Evolutionary conservation across 1,140 invertebrate genomes (phyloP), one percentile per base, ranked within the genome.

Genomic region (Arion vulgaris): DNA sequence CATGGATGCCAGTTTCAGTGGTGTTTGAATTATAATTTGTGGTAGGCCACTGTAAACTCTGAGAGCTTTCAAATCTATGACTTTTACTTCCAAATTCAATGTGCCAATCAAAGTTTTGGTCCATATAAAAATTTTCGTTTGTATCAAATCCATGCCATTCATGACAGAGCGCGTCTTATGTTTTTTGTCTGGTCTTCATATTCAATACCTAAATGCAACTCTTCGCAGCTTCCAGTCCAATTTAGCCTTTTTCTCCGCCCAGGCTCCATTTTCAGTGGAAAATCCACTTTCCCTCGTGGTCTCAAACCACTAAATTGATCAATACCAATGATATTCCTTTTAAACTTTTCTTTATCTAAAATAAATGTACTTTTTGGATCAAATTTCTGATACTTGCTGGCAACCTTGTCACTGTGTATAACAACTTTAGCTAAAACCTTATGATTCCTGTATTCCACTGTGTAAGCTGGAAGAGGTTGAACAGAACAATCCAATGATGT

Each of bases 61-160:
- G 7, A 7, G n/a, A 32, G 62, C n/a, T 7, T 28, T 28, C 28
- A 32, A 66, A 2, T 7, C 7, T 66, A 7, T 23, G 1, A 66
- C 5, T 32, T 66, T 66, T 5, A 34, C 62, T 66, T 28, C 62
- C 62, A 66, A 66, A 66, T 32, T 66, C 62, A 32, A 28, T 28
- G 32, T 32, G 62, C 62, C 62, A 66, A 66, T 66, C 62, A 32
- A 2, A 34, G 7, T 7, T 66, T 32, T 66, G n/a, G 4, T 7
- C 62, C 2, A 17, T 32, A n/a, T 17, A 4, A 66, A 28, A n/a
- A 66, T 32, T 17, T 11, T 66, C 62, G 32, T 66, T 28, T 32
- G 62, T 66, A 32, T 66, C 62, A 66, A 66, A 66, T 66, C 62
- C 62, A 66, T 66, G 62, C 62, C 62, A 66, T 34, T 66, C 62